Percentiles rank a stretch among this genome's conserved stretches.
phyloP scores from a whole-genome alignment of 2,797 vertebrate genomes.

The Carcharodon carcharias region DNA sequence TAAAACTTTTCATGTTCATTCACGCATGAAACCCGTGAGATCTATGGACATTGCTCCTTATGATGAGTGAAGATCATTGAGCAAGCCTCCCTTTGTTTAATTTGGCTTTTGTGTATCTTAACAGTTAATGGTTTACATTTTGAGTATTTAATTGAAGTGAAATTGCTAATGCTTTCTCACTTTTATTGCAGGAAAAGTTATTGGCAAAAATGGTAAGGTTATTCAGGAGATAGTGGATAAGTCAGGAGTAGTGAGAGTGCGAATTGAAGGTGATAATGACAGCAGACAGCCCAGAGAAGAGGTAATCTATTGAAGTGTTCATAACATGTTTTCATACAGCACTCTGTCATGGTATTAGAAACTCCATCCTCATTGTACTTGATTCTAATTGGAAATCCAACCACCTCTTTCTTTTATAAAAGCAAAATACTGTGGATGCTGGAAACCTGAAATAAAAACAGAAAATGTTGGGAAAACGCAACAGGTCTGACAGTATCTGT shows the following conservation, averaged over 20 bases:
- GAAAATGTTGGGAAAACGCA: too few species aligned
- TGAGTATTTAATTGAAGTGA: neutral
- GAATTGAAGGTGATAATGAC: constrained; percentile 97
- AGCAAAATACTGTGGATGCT: too few species aligned
- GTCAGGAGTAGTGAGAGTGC: constrained; percentile 92
- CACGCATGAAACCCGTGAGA: neutral
- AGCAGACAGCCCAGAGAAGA: constrained; percentile 89
- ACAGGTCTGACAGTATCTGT: too few species aligned
- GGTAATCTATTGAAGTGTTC: constrained; percentile 55
- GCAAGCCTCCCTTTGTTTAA: neutral
- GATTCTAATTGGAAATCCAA: neutral
- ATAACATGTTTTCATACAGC: neutral
- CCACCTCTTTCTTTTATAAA: neutral
- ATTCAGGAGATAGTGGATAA: constrained; percentile 99
- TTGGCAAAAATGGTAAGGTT: constrained; percentile 97
- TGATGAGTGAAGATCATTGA: neutral
- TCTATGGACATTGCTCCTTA: neutral
- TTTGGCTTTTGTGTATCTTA: neutral
- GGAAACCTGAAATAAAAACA: too few species aligned
- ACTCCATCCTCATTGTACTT: neutral
- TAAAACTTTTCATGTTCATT: neutral
- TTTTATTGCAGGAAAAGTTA: constrained; percentile 81
- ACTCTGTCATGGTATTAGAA: neutral
- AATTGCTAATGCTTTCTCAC: constrained; percentile 22
- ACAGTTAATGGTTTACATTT: neutral